These are phyloP conservation scores for Lepidurus arcticus DNA, from an alignment of 1,140 invertebrate species.

Conservation along the genomic window DNA sequence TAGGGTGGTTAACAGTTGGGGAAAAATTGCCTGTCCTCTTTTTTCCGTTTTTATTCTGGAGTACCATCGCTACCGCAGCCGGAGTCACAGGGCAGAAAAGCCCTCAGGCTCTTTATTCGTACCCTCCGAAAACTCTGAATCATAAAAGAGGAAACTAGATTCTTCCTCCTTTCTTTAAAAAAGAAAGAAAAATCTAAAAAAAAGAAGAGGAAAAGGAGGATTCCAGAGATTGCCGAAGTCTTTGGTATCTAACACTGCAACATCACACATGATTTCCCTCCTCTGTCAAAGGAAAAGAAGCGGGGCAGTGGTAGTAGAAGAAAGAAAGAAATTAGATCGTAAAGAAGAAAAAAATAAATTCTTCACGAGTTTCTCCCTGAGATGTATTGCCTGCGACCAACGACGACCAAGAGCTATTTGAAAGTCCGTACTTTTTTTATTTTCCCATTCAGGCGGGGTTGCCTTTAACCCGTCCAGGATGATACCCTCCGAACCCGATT, in stretches of 20 bases:
- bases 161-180: background rate
- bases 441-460: too few species aligned
- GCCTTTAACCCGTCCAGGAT: too few species aligned
- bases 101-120: background rate
- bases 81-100: background rate
- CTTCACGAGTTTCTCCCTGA: background rate
- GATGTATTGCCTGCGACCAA: background rate
- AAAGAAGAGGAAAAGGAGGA: background rate
- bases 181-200: background rate
- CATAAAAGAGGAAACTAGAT: background rate
- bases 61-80: background rate
- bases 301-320: background rate
- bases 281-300: too few species aligned
- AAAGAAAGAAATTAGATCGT: background rate
- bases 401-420: background rate
- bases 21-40: background rate
- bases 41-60: background rate
- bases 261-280: conserved; percentile 6
- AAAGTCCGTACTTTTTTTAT: background rate
- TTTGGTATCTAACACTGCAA: background rate
- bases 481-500: background rate
- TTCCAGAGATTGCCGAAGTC: background rate
- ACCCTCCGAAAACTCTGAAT: background rate
- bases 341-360: background rate
- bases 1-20: conserved; percentile 10